These are phyloP conservation scores for Hexactinellida sp. DNA, from an alignment of 37 sponge, comb jelly and placozoan species.

Conservation along the genomic window DNA sequence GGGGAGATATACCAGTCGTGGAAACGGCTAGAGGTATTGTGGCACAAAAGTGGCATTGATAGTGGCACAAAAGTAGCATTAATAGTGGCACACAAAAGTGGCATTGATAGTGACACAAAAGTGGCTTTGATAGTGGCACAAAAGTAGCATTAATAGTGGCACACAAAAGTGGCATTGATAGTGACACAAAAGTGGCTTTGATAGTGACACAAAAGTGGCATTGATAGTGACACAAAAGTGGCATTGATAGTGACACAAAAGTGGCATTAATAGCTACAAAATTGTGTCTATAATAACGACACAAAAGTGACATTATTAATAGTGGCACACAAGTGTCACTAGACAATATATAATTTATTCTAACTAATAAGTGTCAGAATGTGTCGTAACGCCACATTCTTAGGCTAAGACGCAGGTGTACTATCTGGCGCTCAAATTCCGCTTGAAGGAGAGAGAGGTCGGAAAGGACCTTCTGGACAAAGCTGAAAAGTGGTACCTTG, in stretches of 20 bases:
- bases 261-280: neutral
- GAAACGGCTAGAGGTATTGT: neutral
- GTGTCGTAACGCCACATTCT: neutral
- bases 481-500: neutral
- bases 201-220: too few relatives aligned
- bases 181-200: too few relatives aligned
- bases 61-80: too few relatives aligned
- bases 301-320: neutral
- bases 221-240: too few relatives aligned
- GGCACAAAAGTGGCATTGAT: neutral
- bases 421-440: neutral
- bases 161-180: neutral
- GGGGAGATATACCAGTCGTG: neutral
- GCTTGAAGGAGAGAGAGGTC: neutral
- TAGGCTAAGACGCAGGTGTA: slow-evolving; percentile 1
- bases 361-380: neutral
- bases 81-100: too few relatives aligned
- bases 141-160: neutral
- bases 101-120: neutral
- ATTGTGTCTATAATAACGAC: too few relatives aligned
- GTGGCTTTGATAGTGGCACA: neutral
- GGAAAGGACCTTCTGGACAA: neutral
- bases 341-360: neutral
- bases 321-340: neutral
- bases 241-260: neutral